Evolutionary conservation across 2,888 invertebrate genomes (phyloP).

Genomic region (Pyrgus malvae): DNA sequence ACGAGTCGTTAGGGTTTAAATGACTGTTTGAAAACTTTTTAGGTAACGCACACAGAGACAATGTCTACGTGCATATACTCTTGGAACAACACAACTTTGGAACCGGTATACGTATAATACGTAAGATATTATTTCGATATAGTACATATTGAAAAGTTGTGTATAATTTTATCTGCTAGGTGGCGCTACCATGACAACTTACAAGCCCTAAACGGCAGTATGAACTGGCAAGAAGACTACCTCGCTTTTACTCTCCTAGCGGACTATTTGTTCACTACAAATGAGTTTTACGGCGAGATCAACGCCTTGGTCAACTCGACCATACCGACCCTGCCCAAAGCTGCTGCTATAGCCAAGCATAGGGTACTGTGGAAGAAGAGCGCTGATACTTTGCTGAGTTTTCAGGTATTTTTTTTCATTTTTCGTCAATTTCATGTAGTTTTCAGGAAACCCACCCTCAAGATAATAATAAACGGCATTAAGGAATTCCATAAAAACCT

Average conservation of each 20-base stretch:
- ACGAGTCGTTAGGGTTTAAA: too few species aligned
- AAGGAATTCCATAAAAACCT: too few species aligned
- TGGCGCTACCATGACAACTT: constrained; percentile 78
- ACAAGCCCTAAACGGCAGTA: constrained; percentile 74
- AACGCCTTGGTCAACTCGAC: constrained; percentile 72
- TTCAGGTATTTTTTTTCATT: too few species aligned
- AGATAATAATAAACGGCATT: too few species aligned
- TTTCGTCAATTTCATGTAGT: too few species aligned
- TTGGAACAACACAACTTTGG: too few species aligned
- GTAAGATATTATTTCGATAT: too few species aligned
- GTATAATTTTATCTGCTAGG: constrained; percentile 41
- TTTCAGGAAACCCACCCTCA: too few species aligned
- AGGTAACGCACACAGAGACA: too few species aligned
- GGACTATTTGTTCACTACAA: constrained; percentile 71
- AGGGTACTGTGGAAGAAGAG: constrained; percentile 73
- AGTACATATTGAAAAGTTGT: neutral
- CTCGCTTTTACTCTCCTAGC: constrained; percentile 68
- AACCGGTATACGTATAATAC: too few species aligned
- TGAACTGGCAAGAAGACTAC: constrained; percentile 78
- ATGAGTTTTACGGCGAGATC: constrained; percentile 73
- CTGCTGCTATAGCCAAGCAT: constrained; percentile 70
- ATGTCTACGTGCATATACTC: too few species aligned
- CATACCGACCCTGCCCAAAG: constrained; percentile 66
- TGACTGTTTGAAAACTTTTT: too few species aligned
- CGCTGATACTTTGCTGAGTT: constrained; percentile 71